A percentile compares a stretch with the other conserved stretches of the same genome.
phyloP scores from a whole-genome alignment of 2,888 invertebrate species.

The Macropis europaea region DNA sequence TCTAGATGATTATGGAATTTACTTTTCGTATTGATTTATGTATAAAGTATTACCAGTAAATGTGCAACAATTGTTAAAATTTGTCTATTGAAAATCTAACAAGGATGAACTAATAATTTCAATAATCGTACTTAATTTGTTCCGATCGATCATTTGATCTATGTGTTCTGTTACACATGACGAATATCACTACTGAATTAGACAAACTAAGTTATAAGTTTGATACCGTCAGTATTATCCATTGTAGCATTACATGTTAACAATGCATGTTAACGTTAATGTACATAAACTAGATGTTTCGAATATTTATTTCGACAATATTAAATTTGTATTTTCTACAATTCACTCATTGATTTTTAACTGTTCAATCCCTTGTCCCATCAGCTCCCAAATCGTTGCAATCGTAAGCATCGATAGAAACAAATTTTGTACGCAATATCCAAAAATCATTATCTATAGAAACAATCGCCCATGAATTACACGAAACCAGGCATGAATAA shows the following conservation, averaged over 20 bases:
- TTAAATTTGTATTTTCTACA: not conserved
- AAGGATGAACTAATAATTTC: conserved; percentile 45
- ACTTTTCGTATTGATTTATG: conserved; percentile 51
- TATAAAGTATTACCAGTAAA: conserved; percentile 57
- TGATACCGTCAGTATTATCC: conserved; percentile 20
- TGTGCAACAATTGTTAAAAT: conserved; percentile 58
- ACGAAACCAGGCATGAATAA: not conserved
- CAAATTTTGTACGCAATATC: conserved; percentile 4
- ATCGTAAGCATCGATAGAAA: conserved; percentile 7
- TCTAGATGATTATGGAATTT: not conserved
- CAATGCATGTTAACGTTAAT: not conserved
- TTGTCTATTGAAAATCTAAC: conserved; percentile 52
- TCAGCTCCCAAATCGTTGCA: not conserved
- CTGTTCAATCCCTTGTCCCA: not conserved
- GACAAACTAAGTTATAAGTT: conserved; percentile 1
- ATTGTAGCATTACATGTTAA: conserved; percentile 10
- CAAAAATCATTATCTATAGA: not conserved
- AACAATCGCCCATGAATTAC: conserved; percentile 1
- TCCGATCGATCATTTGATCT: conserved; percentile 28
- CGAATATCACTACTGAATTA: conserved; percentile 13
- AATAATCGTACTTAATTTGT: conserved; percentile 31
- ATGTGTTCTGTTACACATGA: not conserved
- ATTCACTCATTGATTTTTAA: not conserved
- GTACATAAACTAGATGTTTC: conserved; percentile 3
- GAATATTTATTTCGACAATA: conserved; percentile 13